Percentiles rank a stretch among this genome's conserved stretches.
These are phyloP conservation scores for Dascyllus trimaculatus DNA, from an alignment of 2,113 vertebrate genomes.

Conservation along the genomic window DNA sequence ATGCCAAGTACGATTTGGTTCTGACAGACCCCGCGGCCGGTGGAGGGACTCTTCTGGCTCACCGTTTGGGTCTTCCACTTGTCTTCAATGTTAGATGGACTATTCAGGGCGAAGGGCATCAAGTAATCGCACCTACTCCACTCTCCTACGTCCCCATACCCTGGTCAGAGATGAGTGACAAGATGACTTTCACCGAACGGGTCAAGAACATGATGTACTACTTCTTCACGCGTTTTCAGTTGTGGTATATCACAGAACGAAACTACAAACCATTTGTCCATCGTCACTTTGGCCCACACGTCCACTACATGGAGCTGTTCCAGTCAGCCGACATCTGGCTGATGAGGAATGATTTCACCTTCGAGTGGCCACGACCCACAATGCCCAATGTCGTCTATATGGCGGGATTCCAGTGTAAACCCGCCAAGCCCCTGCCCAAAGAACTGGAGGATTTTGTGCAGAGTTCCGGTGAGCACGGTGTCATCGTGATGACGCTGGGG, in stretches of 20 bases:
- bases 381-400: slow-evolving; percentile 79
- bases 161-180: slow-evolving; percentile 56
- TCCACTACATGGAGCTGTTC: slow-evolving; percentile 77
- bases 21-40: slow-evolving; percentile 60
- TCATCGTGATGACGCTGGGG: slow-evolving; percentile 76
- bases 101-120: slow-evolving; percentile 62
- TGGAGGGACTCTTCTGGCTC: slow-evolving; percentile 56
- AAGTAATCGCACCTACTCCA: slow-evolving; percentile 60
- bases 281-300: slow-evolving; percentile 60
- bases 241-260: slow-evolving; percentile 28
- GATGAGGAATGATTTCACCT: slow-evolving; percentile 78
- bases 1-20: slow-evolving; percentile 67
- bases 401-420: slow-evolving; percentile 79
- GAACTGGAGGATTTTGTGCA: slow-evolving; percentile 72
- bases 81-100: slow-evolving; percentile 74
- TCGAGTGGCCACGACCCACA: slow-evolving; percentile 76
- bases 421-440: slow-evolving; percentile 65
- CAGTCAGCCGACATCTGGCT: slow-evolving; percentile 77
- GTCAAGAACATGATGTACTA: slow-evolving; percentile 47
- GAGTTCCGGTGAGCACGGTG: slow-evolving; percentile 71
- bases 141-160: slow-evolving; percentile 64
- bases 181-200: slow-evolving; percentile 66
- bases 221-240: slow-evolving; percentile 27
- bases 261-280: slow-evolving; percentile 68
- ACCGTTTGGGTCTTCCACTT: slow-evolving; percentile 66